Evolutionary conservation across 2,888 invertebrate genomes (phyloP).

Genomic region (Oscheius onirici): DNA sequence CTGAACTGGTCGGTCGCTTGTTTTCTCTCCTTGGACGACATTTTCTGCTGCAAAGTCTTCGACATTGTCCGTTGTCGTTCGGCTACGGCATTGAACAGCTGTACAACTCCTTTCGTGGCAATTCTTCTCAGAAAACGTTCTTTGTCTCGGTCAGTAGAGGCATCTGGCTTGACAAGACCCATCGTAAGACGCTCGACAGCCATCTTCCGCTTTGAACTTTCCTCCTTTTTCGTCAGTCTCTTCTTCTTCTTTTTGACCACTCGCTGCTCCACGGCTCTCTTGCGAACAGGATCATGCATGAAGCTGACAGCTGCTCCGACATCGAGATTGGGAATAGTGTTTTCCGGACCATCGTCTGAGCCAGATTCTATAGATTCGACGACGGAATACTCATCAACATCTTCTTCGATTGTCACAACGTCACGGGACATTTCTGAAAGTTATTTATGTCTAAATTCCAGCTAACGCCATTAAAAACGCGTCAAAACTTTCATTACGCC

Average conservation of each 20-base stretch:
- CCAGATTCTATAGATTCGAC: slow-evolving; percentile 1
- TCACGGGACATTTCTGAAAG: slow-evolving; percentile 16
- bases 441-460: background rate
- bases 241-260: slow-evolving; percentile 30
- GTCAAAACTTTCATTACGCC: slow-evolving; percentile 10
- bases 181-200: background rate
- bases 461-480: background rate
- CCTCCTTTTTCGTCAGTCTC: slow-evolving; percentile 40
- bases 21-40: slow-evolving; percentile 26
- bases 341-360: slow-evolving; percentile 8
- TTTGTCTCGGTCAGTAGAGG: slow-evolving; percentile 59
- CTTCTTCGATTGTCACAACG: slow-evolving; percentile 23
- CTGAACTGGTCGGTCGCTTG: background rate
- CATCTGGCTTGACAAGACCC: slow-evolving; percentile 59
- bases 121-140: slow-evolving; percentile 59
- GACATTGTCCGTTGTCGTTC: slow-evolving; percentile 62
- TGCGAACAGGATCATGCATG: slow-evolving; percentile 17
- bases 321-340: background rate
- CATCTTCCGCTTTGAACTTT: slow-evolving; percentile 38
- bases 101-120: slow-evolving; percentile 68
- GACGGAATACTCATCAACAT: background rate
- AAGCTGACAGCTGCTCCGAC: slow-evolving; percentile 13
- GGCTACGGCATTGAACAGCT: slow-evolving; percentile 68
- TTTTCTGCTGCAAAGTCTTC: slow-evolving; percentile 42
- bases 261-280: slow-evolving; percentile 22